Conservation (phyloP, 2,113 vertebrate genomes). For the Piprites chloris region DNA sequence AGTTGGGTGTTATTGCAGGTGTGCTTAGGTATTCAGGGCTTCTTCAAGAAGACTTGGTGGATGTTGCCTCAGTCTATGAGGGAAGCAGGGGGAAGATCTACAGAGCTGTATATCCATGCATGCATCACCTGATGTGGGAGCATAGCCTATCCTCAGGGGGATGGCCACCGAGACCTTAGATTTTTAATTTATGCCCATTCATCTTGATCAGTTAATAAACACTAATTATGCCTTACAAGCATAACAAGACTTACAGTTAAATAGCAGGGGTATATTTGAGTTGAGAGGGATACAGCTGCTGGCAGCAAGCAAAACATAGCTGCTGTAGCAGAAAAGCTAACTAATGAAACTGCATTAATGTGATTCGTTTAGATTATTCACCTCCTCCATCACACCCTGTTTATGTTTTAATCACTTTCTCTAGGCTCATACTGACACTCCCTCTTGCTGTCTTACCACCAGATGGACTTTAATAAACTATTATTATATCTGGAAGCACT, state of each 20-base stretch:
- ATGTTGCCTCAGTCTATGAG: background rate
- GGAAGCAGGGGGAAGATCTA: background rate
- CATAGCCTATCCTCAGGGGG: background rate
- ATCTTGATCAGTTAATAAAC: background rate
- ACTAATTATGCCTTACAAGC: background rate
- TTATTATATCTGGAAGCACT: constrained; percentile 17
- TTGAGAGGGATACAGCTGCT: background rate
- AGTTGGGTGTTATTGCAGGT: background rate
- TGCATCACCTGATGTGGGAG: background rate
- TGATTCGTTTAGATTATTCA: background rate
- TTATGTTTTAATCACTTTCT: constrained; percentile 30
- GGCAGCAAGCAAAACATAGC: constrained; percentile 5
- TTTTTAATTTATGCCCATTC: background rate
- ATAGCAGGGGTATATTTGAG: background rate
- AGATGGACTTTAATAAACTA: constrained; percentile 18
- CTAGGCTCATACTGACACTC: background rate
- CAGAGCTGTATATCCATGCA: background rate
- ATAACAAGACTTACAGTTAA: background rate
- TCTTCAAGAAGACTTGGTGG: background rate
- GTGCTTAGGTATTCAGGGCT: background rate
- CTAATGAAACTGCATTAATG: background rate
- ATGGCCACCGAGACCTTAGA: background rate
- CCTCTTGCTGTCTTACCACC: background rate
- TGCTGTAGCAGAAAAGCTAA: background rate
- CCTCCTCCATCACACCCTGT: constrained; percentile 20